Evolutionary conservation across 2,113 vertebrate species (phyloP), one percentile per base, ranked within the genome.

Genomic region (Scophthalmus maximus): DNA sequence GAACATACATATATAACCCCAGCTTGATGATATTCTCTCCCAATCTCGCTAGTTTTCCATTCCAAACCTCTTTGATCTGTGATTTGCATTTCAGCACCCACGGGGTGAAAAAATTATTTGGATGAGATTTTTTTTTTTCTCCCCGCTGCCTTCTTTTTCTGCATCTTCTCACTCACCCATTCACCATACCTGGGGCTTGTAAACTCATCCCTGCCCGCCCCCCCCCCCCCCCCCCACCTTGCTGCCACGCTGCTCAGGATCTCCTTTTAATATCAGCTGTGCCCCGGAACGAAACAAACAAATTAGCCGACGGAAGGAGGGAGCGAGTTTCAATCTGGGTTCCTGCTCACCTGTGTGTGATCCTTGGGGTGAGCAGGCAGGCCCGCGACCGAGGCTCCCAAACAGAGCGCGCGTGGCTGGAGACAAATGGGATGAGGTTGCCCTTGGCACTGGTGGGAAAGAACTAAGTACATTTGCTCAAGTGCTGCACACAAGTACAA

Each of bases 51-150:
- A 59, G 76, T 91, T 92, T n/a, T 88, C 88, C 87, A 88, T 88
- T 92, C 89, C 90, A 81, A 92, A 90, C 85, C 88, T 88, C 91
- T 94, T 94, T 94, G 93, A 94, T 94, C 94, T 93, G 82, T 82
- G 85, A 94, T 94, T 94, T 94, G 93, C 94, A 94, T 94, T 92
- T 93, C 76, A 69, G 72, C 64, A 91, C 91, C 94, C 88, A 86
- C 81, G 25, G 93, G 94, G 87, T 86, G 85, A 90, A 93, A 90
- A 92, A 91, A 92, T 93, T 91, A 94, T 94, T 94, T 92, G 91
- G 92, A 93, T 93, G 92, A 93, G 91, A 90, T 89, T 92, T 92
- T 86, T 25, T 47, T 25, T 15, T 79, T 60, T 66, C 68, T 77
- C 84, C 83, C 80, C 87, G 27, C 89, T 73, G 83, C 74, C 74